Conservation (phyloP, 2,888 invertebrate species). For the Amphimallon solstitiale region DNA sequence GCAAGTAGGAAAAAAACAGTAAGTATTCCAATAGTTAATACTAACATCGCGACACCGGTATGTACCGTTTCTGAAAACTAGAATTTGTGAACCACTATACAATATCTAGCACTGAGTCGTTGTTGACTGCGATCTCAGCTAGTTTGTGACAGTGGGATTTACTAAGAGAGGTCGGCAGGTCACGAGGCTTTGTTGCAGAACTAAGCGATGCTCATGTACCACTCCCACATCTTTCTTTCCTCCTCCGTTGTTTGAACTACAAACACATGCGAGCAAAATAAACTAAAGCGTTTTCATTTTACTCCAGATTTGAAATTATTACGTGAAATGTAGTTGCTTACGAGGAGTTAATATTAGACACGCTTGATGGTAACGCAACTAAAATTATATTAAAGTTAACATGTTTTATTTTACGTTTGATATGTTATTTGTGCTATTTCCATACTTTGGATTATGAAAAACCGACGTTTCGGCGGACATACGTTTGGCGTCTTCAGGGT, state of each 20-base stretch:
- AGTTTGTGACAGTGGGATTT: slow-evolving; percentile 32
- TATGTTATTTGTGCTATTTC: too few relatives aligned
- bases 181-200: slow-evolving; percentile 42
- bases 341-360: too few relatives aligned
- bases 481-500: too few relatives aligned
- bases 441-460: too few relatives aligned
- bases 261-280: too few relatives aligned
- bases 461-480: too few relatives aligned
- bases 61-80: background rate
- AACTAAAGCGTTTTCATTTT: too few relatives aligned
- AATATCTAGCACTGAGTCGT: slow-evolving; percentile 37
- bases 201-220: slow-evolving; percentile 14
- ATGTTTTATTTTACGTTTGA: too few relatives aligned
- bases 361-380: too few relatives aligned
- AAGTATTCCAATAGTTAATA: slow-evolving; percentile 17
- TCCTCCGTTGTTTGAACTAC: background rate
- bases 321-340: too few relatives aligned
- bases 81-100: slow-evolving; percentile 31
- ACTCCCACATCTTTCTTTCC: slow-evolving; percentile 24
- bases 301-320: too few relatives aligned
- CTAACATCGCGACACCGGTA: slow-evolving; percentile 18
- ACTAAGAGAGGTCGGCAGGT: slow-evolving; percentile 48
- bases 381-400: too few relatives aligned
- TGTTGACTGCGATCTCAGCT: slow-evolving; percentile 35
- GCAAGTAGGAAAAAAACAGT: slow-evolving; percentile 1